Conservation (phyloP, 2,888 invertebrate species). For the Lasioglossum oenotherae region DNA sequence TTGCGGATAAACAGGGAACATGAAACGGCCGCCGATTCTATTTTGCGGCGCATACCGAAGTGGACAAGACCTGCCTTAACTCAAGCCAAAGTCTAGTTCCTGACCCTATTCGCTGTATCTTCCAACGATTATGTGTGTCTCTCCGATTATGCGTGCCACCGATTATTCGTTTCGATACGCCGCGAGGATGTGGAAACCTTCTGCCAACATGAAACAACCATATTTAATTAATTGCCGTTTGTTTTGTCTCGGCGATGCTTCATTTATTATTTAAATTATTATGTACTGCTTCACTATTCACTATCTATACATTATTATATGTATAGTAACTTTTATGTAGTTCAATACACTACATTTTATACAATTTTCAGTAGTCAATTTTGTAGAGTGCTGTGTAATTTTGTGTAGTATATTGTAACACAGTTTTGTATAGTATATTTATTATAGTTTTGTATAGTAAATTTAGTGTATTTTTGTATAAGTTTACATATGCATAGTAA, state of each 20-base stretch:
- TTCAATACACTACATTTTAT: background rate
- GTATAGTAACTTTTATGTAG: background rate
- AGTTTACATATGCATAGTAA: too few relatives aligned
- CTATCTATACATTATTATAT: background rate
- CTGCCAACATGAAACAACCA: background rate
- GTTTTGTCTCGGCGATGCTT: background rate
- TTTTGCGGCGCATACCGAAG: constrained; percentile 31
- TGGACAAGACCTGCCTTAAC: constrained; percentile 63
- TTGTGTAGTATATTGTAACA: background rate
- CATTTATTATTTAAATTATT: background rate
- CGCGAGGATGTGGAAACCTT: background rate
- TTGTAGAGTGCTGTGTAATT: background rate
- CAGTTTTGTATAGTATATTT: too few relatives aligned
- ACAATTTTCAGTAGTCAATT: too few relatives aligned
- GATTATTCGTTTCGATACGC: constrained; percentile 42
- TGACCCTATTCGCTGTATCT: constrained; percentile 57
- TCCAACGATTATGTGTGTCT: constrained; percentile 36
- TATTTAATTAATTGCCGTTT: background rate
- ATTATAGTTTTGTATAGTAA: too few relatives aligned
- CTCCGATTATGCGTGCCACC: constrained; percentile 34
- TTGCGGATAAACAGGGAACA: background rate
- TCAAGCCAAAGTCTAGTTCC: constrained; percentile 63
- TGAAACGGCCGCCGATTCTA: constrained; percentile 23
- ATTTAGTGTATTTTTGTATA: too few relatives aligned
- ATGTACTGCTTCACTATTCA: background rate